Evolutionary conservation across 2,888 invertebrate genomes (phyloP).

Genomic region (Leptogaster cylindrica): DNA sequence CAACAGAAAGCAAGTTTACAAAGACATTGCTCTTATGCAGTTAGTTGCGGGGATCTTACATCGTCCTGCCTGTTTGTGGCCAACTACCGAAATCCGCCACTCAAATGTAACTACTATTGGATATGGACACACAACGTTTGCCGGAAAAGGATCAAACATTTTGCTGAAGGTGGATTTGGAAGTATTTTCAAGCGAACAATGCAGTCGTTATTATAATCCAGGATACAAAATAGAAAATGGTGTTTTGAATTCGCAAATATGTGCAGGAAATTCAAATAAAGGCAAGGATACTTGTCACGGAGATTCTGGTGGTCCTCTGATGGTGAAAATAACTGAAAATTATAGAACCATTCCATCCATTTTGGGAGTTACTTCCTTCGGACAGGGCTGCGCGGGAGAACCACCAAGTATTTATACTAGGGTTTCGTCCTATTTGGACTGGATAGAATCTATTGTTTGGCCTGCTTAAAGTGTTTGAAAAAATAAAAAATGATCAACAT

Average conservation of each 20-base stretch:
- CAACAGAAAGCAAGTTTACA: not conserved
- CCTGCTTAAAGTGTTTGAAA: too few relatives aligned
- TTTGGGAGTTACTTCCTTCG: conserved; percentile 59
- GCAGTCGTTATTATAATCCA: conserved; percentile 13
- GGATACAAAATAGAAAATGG: not conserved
- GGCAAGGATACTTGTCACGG: conserved; percentile 50
- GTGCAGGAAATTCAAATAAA: not conserved
- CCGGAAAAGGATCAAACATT: conserved; percentile 10
- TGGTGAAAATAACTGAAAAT: conserved; percentile 47
- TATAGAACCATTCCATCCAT: not conserved
- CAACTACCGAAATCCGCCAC: not conserved
- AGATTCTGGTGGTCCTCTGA: conserved; percentile 8
- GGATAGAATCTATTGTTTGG: conserved; percentile 58
- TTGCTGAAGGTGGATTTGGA: conserved; percentile 28
- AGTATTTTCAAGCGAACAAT: conserved; percentile 9
- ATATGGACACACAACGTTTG: conserved; percentile 26
- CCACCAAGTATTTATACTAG: conserved; percentile 59
- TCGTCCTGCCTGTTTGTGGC: conserved; percentile 29
- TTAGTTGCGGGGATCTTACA: not conserved
- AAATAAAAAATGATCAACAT: too few relatives aligned
- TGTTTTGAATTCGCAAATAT: not conserved
- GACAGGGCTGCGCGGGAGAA: conserved; percentile 58
- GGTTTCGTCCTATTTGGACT: conserved; percentile 57
- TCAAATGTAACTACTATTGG: conserved; percentile 24
- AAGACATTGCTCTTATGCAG: conserved; percentile 33